A percentile compares a stretch with the other conserved stretches of the same genome.
These are phyloP conservation scores for Oreochromis tanganicae DNA, from an alignment of 2,113 vertebrate genomes.

Conservation along the genomic window DNA sequence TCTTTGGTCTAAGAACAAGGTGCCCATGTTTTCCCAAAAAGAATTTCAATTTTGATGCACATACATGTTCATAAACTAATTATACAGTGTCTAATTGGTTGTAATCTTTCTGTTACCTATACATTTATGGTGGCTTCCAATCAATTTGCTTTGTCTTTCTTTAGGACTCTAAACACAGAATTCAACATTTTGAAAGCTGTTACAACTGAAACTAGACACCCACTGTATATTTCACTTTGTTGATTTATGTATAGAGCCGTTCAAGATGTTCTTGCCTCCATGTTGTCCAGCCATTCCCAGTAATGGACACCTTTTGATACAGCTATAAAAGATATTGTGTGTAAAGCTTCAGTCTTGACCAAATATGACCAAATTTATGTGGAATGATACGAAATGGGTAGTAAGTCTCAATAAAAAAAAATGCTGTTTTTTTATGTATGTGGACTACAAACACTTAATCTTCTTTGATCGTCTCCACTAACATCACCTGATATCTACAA, in stretches of 20 bases:
- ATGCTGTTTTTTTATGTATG: background rate
- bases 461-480: background rate
- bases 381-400: background rate
- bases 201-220: background rate
- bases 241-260: background rate
- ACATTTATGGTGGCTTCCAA: background rate
- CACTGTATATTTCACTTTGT: no score
- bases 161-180: background rate
- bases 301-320: background rate
- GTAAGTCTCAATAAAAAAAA: background rate
- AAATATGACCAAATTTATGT: background rate
- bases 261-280: background rate
- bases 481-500: background rate
- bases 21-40: background rate
- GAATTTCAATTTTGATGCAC: background rate
- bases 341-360: background rate
- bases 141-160: accelerated
- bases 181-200: background rate
- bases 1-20: background rate
- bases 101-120: background rate
- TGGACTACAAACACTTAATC: background rate
- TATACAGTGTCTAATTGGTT: background rate
- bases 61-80: background rate
- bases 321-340: background rate
- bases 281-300: background rate